These are phyloP conservation scores for Eilema depressum DNA, from an alignment of 2,888 invertebrate genomes.

Conservation along the genomic window DNA sequence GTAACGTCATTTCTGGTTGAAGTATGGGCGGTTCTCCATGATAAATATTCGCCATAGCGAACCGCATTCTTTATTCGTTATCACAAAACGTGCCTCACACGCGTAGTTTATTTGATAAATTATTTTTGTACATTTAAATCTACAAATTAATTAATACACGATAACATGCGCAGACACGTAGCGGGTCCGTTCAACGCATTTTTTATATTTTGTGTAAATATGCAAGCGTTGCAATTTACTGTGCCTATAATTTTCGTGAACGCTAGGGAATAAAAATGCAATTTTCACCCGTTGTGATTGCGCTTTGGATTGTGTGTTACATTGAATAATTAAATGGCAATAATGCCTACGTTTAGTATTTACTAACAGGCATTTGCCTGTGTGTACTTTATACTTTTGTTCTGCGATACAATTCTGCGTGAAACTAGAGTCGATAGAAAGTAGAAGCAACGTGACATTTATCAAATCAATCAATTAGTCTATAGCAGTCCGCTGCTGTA, in stretches of 20 bases:
- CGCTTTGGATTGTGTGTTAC: conserved; percentile 67
- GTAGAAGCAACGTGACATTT: background rate
- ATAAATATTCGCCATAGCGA: conserved; percentile 15
- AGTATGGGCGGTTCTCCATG: background rate
- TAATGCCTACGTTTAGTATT: conserved; percentile 64
- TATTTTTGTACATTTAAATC: conserved; percentile 39
- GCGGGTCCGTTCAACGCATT: conserved; percentile 28
- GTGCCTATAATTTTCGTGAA: conserved; percentile 70
- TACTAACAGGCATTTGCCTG: too few relatives aligned
- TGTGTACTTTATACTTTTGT: conserved; percentile 35
- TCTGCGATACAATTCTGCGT: conserved; percentile 25
- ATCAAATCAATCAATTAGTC: too few relatives aligned
- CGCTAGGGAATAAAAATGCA: conserved; percentile 73
- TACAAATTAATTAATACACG: conserved; percentile 53
- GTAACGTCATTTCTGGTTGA: background rate
- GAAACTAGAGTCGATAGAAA: conserved; percentile 7
- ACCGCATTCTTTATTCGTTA: conserved; percentile 29
- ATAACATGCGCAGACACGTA: conserved; percentile 53
- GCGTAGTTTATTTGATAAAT: conserved; percentile 25
- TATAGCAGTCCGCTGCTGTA: too few relatives aligned
- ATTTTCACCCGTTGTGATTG: conserved; percentile 71
- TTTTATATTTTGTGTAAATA: conserved; percentile 60
- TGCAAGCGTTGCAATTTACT: conserved; percentile 65
- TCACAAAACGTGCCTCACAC: conserved; percentile 31
- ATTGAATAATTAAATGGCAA: conserved; percentile 71